Evolutionary conservation across 2,888 invertebrate genomes (phyloP), one percentile per base, ranked within the genome.

Genomic region (Parnassius apollo): DNA sequence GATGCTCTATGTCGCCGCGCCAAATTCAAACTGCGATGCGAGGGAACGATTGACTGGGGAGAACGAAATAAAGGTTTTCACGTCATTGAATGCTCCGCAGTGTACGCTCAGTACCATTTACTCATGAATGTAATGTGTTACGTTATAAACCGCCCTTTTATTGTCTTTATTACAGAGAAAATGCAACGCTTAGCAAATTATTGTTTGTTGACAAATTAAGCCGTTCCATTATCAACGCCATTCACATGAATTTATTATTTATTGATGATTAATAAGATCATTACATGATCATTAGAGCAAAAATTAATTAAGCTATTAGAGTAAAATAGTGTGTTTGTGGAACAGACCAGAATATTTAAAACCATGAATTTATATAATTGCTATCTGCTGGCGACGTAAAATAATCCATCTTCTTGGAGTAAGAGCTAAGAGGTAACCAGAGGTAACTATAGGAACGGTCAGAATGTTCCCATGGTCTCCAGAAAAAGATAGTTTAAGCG

Each of bases 21-120:
- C 84, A 90, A 90, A 81, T 90, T 88, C 83, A 82, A 90, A 90
- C 85, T 84, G 83, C 48, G 59, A 62, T 42, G 56, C 42, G 55
- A 62, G 53, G 59, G 56, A 64, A 52, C 57, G 59, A 50, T 48
- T 56, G 64, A 13, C 22, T 51, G 63, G 62, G 66, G 54, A 56
- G 59, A 66, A 65, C 64, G 52, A 50, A 64, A 52, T 60, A 53
- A 62, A 58, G 65, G 65, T 46, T 57, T 46, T 46, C 55, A 57
- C 59, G 51, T 60, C 59, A 64, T 51, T 60, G 54, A 60, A 35
- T 60, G 52, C 53, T 48, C 13, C 18, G 59, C 48, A 56, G 51
- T 51, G 59, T 53, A 51, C 56, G 44, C 51, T 57, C 60, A 22
- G 7, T 61, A 54, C 59, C 62, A 55, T 62, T 60, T 62, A 52